A percentile compares a stretch with the other conserved stretches of the same genome.
phyloP scores from a whole-genome alignment of 2,888 invertebrate species.

The Aproaerema taeniolella region DNA sequence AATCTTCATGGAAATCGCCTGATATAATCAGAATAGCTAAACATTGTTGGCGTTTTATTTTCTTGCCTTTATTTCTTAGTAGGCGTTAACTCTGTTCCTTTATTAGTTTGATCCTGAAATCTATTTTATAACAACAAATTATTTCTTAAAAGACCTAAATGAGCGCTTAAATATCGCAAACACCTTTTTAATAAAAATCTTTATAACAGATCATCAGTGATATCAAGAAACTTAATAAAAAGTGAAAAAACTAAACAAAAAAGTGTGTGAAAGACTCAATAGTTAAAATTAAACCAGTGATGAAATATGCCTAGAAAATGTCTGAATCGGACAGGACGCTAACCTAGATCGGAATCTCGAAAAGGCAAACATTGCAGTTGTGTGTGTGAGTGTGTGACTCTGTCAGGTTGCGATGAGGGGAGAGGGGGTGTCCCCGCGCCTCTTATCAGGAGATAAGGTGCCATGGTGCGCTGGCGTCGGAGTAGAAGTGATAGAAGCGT shows the following conservation, averaged over 20 bases:
- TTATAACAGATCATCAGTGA: slow-evolving; percentile 16
- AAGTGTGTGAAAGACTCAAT: slow-evolving; percentile 32
- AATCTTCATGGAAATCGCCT: slow-evolving; percentile 9
- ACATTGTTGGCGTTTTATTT: background rate
- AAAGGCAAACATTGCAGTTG: slow-evolving; percentile 30
- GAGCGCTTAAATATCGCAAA: slow-evolving; percentile 42
- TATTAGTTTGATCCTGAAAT: background rate
- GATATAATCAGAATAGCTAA: slow-evolving; percentile 3
- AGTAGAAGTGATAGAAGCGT: slow-evolving; percentile 57
- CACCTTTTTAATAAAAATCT: slow-evolving; percentile 16
- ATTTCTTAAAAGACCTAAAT: background rate
- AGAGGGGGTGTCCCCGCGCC: slow-evolving; percentile 70
- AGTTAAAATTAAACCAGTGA: slow-evolving; percentile 30
- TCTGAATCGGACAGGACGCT: slow-evolving; percentile 68
- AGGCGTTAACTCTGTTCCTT: slow-evolving; percentile 6
- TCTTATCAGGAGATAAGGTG: slow-evolving; percentile 64
- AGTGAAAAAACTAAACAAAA: slow-evolving; percentile 27
- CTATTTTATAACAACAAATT: background rate
- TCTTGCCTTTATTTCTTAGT: background rate
- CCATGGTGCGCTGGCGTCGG: slow-evolving; percentile 37
- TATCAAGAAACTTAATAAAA: slow-evolving; percentile 14
- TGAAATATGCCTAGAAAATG: slow-evolving; percentile 49
- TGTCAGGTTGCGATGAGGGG: slow-evolving; percentile 73
- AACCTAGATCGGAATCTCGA: slow-evolving; percentile 44
- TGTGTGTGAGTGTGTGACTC: slow-evolving; percentile 50